Base-by-base conservation (phyloP, 1,140 invertebrate species). In the Hydropsyche tenuis region DNA sequence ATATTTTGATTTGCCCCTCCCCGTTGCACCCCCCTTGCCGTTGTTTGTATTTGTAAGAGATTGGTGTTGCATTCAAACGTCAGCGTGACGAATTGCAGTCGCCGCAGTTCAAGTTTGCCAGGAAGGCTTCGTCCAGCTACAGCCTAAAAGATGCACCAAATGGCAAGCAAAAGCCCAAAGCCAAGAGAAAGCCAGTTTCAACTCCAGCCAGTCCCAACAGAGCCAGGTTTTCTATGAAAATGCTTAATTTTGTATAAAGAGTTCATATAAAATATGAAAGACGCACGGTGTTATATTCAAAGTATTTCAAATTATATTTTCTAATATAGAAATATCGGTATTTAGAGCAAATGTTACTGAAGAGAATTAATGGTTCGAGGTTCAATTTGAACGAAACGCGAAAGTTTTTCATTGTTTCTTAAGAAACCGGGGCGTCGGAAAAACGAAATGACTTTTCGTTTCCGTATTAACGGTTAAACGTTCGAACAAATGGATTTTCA, bases 101-200 rank as follows among this genome's bases (percentile, higher is more conserved):
- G 86, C 95, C 95, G 80, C 94, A 95, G 82, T 97, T 96, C 89
- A 97, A 97, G 89, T 97, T 96, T 89, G 95, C 94, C 81, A 90
- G 96, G 82, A 98, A 98, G 89, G 94, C 96, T 78, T 96, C 95
- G 73, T 97, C 95, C 79, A 96, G 95, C 80, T 97, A 97, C 86
- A 97, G 95, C 78, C 89, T 98, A 77, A 94, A 96, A 88, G 86
- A 97, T 84, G 96, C 97, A 82, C 92, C 92, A 72, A 91, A 92
- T 73, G 93, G 91, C 81, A 93, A 94, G 85, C 91, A 93, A 82
- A 93, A 94, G 82, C 88, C 91, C 79, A 94, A 94, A 83, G 86
- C 90, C 83, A 91, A 93, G 85, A 86, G 91, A 85, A 96, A 96
- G 88, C 94, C 95, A 16, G 86, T 95, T 56, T 97, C 95, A 74